phyloP scores from a whole-genome alignment of 2,888 invertebrate species.

The Teleogryllus oceanicus region DNA sequence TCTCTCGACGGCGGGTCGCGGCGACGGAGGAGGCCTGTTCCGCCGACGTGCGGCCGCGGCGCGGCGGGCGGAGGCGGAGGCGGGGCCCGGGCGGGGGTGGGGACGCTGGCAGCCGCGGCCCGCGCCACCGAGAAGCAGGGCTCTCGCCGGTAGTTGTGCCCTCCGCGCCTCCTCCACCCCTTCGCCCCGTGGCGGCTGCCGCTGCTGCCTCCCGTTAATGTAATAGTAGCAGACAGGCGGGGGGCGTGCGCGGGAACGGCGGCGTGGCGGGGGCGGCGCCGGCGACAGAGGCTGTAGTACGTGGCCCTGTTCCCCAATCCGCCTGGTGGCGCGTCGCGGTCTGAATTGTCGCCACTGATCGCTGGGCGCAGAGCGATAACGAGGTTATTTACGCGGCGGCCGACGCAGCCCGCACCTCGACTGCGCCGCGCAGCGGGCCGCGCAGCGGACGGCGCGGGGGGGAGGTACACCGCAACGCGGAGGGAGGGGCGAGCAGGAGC shows the following conservation, averaged over 20 bases:
- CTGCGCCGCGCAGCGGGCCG: neutral
- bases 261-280: neutral
- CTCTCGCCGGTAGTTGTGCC: neutral
- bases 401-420: too few species aligned
- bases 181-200: too few species aligned
- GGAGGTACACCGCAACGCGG: too few species aligned
- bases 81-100: neutral
- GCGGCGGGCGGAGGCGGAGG: too few species aligned
- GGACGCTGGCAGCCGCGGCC: neutral
- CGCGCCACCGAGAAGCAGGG: neutral
- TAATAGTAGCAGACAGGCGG: neutral
- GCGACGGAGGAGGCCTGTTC: neutral
- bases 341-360: constrained; percentile 9
- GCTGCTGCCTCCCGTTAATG: neutral
- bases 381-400: constrained; percentile 7
- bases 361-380: neutral
- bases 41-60: neutral
- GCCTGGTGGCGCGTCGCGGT: neutral
- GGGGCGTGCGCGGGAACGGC: neutral
- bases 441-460: neutral
- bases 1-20: constrained; percentile 9
- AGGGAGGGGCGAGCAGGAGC: too few species aligned
- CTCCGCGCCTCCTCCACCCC: neutral
- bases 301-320: constrained; percentile 6
- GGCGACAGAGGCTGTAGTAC: neutral